Evolutionary conservation across 2,888 invertebrate species (phyloP), one percentile per base, ranked within the genome.

Genomic region (Epirrhoe alternata): DNA sequence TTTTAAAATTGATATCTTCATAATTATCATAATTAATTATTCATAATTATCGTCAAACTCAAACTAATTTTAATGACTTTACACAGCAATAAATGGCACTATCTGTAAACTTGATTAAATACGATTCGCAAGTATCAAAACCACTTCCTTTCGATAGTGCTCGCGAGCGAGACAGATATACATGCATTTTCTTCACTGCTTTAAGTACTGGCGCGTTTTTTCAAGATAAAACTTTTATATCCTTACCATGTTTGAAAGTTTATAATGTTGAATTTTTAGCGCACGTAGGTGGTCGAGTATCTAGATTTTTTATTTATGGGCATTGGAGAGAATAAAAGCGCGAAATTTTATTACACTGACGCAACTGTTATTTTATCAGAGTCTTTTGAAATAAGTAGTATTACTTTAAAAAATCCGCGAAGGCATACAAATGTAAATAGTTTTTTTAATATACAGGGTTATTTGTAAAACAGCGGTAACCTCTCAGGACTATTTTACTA

Each of bases 161-260:
- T 90, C 71, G 86, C 70, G 85, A 92, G 73, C 67, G 86, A 80
- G 90, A 91, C 69, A 71, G 84, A 69, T 64, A 78, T 76, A 86
- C 74, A 71, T 79, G 82, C 83, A 86, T 90, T 89, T 90, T 88
- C 88, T 85, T 81, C 80, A 63, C 77, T 76, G 72, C 80, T 81
- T 82, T 77, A 67, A 79, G 70, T 73, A 69, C 82, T 72, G 78
- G 69, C 73, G 75, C 78, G 63, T 70, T 71, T 71, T 73, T 72
- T 62, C 63, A 58, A 69, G 70, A 72, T 70, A 74, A 71, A 73
- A 73, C 63, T 71, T 73, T 73, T 69, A 70, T 71, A 69, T 66
- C 71, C 65, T 33, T 59, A 66, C 70, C 73, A 73, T 71, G 67
- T 71, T 70, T 66, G 64, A 65, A 61, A 70, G 63, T 73, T 68